Evolutionary conservation across 2,888 invertebrate species (phyloP).

Genomic region (Spilarctia lutea): DNA sequence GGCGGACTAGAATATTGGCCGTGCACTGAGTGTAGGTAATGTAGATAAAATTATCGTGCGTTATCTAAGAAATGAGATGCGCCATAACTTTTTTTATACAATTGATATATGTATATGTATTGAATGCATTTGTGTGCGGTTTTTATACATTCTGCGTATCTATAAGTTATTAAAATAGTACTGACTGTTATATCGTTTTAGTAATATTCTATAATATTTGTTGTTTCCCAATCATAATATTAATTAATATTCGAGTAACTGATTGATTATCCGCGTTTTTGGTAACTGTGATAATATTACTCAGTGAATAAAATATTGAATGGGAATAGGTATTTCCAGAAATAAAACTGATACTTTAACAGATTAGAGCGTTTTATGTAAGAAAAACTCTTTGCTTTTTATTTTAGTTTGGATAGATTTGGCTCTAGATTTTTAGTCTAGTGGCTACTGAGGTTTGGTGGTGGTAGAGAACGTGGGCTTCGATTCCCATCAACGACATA

Average conservation of each 20-base stretch:
- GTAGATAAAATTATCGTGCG: conserved; percentile 43
- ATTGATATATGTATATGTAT: conserved; percentile 16
- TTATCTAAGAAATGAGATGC: conserved; percentile 49
- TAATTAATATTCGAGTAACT: background rate
- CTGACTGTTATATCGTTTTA: background rate
- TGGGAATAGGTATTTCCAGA: no score
- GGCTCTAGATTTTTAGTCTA: background rate
- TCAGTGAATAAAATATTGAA: no score
- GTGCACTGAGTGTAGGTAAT: conserved; percentile 40
- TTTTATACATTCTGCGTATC: background rate
- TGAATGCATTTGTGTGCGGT: conserved; percentile 38
- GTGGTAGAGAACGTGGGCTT: background rate
- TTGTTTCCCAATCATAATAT: background rate
- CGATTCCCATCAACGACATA: background rate
- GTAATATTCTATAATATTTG: background rate
- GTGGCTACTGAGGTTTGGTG: background rate
- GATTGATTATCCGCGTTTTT: background rate
- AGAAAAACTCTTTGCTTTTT: background rate
- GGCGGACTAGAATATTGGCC: conserved; percentile 47
- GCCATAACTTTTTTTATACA: conserved; percentile 33
- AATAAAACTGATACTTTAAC: background rate
- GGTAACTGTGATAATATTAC: background rate
- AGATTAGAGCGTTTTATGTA: background rate
- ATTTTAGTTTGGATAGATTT: background rate
- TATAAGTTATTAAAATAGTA: conserved; percentile 1